Conservation (phyloP, 2,888 invertebrate species). For the Cantharis lateralis region DNA sequence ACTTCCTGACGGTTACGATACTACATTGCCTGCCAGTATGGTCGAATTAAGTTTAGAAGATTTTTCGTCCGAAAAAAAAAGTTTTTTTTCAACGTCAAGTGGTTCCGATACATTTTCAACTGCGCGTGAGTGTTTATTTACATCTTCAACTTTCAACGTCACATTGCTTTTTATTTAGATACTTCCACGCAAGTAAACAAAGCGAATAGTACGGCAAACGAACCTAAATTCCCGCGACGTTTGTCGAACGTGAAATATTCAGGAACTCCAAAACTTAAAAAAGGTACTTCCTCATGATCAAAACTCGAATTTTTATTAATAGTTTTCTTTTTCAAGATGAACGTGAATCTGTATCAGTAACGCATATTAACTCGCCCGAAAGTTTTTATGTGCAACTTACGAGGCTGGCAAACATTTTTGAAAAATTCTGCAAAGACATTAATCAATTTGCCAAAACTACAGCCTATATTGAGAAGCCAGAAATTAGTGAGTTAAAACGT, state of each 20-base stretch:
- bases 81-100: not conserved
- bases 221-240: not conserved
- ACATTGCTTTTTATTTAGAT: not conserved
- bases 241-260: not conserved
- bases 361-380: constrained; percentile 64
- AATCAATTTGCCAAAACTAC: constrained; percentile 36
- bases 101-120: not conserved
- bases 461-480: constrained; percentile 33
- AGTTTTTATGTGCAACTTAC: constrained; percentile 68
- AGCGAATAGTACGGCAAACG: not conserved
- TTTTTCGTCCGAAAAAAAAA: not conserved
- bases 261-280: not conserved
- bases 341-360: constrained; percentile 58
- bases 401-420: constrained; percentile 2
- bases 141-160: not conserved
- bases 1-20: constrained; percentile 13
- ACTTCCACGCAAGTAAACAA: not conserved
- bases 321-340: constrained; percentile 40
- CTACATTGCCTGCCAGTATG: not conserved
- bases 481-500: constrained; percentile 39
- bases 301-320: not conserved
- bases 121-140: not conserved
- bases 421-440: constrained; percentile 18
- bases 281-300: not conserved
- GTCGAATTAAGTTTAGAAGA: not conserved